Conservation (phyloP, 2,888 invertebrate genomes). For the Agrotis clavis region DNA sequence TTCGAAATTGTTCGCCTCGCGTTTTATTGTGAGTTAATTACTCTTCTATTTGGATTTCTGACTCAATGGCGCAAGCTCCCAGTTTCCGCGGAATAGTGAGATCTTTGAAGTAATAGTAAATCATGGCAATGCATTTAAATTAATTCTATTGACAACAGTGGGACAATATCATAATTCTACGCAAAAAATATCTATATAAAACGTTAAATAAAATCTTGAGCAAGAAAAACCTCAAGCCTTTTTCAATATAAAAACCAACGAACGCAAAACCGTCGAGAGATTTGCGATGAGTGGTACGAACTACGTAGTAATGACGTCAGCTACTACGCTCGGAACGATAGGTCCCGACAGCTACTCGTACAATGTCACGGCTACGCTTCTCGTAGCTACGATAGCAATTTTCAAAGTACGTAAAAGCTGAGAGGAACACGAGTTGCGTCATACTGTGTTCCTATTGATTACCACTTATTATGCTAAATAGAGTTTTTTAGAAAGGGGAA, state of each 20-base stretch:
- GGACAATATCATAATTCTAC: too few species aligned
- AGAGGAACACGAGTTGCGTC: not conserved
- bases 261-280: not conserved
- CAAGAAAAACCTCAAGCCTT: not conserved
- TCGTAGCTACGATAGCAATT: conserved; percentile 11
- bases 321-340: conserved; percentile 5
- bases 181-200: too few species aligned
- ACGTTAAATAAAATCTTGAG: not conserved
- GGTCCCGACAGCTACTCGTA: conserved; percentile 2
- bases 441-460: not conserved
- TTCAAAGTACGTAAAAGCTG: conserved; percentile 4
- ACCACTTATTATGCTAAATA: not conserved
- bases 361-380: conserved; percentile 46
- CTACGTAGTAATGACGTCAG: conserved; percentile 52
- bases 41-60: too few species aligned
- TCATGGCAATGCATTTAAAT: too few species aligned
- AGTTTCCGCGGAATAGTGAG: too few species aligned
- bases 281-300: conserved; percentile 5
- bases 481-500: too few species aligned
- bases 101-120: too few species aligned
- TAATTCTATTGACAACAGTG: too few species aligned
- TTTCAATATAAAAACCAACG: conserved; percentile 12
- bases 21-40: too few species aligned
- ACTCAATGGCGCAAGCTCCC: too few species aligned
- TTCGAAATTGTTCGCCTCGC: too few species aligned